A percentile compares a stretch with the other conserved stretches of the same genome.
These are phyloP conservation scores for Ursus arctos DNA, from an alignment of 2,113 vertebrate genomes.

Conservation along the genomic window DNA sequence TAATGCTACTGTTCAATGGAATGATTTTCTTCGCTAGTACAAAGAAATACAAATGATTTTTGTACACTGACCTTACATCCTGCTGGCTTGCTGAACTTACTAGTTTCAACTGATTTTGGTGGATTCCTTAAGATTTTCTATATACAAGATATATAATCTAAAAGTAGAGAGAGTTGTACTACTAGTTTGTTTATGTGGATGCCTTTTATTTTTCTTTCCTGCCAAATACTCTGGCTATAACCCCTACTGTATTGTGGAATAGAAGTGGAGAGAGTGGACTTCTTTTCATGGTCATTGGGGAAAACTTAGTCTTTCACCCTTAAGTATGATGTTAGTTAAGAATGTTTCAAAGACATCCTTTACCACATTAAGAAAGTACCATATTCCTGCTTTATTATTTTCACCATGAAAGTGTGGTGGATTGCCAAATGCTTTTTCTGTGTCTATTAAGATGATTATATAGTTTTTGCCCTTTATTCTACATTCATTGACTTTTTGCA, in stretches of 20 bases:
- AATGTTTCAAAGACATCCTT: neutral
- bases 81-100: neutral
- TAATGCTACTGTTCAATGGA: neutral
- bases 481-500: neutral
- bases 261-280: neutral
- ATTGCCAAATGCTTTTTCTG: neutral
- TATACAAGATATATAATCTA: neutral
- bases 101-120: neutral
- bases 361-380: neutral
- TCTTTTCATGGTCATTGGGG: neutral
- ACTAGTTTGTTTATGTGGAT: neutral
- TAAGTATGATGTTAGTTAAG: neutral
- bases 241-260: neutral
- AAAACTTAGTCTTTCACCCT: neutral
- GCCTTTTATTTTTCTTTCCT: conserved; percentile 4
- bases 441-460: neutral
- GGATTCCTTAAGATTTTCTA: conserved; percentile 24
- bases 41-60: neutral
- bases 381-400: neutral
- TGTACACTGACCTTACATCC: neutral
- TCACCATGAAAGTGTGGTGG: neutral
- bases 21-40: neutral
- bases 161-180: neutral
- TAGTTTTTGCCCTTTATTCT: neutral
- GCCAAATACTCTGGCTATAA: neutral